Percentiles rank a stretch among this genome's conserved stretches.
Conservation (phyloP, 2,888 invertebrate species). For the Bellardia pandia region DNA sequence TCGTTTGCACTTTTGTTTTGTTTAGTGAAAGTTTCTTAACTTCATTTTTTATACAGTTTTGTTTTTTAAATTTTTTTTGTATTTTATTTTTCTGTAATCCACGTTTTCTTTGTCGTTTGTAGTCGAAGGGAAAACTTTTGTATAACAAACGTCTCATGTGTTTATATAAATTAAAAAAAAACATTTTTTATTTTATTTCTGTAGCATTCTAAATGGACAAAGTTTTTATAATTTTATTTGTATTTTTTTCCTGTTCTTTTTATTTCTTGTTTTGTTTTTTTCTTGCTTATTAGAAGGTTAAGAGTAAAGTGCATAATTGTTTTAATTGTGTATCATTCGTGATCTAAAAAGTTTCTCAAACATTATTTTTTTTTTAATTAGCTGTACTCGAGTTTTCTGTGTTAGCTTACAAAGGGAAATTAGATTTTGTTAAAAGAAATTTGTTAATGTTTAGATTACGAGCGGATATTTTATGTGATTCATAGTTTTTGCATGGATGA, state of each 20-base stretch:
- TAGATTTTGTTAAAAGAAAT: background rate
- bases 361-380: conserved; percentile 27
- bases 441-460: too few relatives aligned
- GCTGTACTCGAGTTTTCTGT: background rate
- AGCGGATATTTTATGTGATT: too few relatives aligned
- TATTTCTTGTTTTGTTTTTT: background rate
- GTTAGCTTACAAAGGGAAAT: background rate
- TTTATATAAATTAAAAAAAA: conserved; percentile 55
- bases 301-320: conserved; percentile 52
- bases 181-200: conserved; percentile 2
- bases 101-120: conserved; percentile 37
- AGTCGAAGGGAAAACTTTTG: conserved; percentile 51
- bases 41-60: conserved; percentile 53
- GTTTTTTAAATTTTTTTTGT: background rate
- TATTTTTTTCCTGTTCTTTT: background rate
- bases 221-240: conserved; percentile 29
- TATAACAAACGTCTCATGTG: conserved; percentile 64
- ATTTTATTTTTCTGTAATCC: conserved; percentile 19
- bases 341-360: conserved; percentile 37
- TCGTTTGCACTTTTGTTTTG: conserved; percentile 68
- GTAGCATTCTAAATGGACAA: conserved; percentile 45
- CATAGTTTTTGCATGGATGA: too few relatives aligned
- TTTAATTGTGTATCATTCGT: conserved; percentile 49
- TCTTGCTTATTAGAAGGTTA: conserved; percentile 38
- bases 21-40: conserved; percentile 61